Evolutionary conservation across 2,797 vertebrate species (phyloP).

Genomic region (Lithobates sylvaticus): DNA sequence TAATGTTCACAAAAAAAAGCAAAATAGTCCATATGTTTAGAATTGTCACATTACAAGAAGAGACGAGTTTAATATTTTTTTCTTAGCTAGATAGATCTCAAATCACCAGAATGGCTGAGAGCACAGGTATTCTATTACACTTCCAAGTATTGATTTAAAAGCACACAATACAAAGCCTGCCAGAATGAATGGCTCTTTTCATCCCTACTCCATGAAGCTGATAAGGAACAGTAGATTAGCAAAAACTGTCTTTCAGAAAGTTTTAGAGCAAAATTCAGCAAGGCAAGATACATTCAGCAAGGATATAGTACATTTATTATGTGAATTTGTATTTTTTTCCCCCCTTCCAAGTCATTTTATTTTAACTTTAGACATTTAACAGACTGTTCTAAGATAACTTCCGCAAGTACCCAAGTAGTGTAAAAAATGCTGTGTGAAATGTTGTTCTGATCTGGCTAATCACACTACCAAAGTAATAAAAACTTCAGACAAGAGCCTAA

Average conservation of each 20-base stretch:
- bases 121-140: constrained; percentile 27
- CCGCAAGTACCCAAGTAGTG: too few species aligned
- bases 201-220: constrained; percentile 43
- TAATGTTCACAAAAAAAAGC: background rate
- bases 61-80: constrained; percentile 1
- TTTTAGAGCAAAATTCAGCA: background rate
- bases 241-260: background rate
- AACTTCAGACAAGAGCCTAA: too few species aligned
- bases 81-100: background rate
- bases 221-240: constrained; percentile 33
- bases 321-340: background rate
- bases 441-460: too few species aligned
- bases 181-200: constrained; percentile 62
- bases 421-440: too few species aligned
- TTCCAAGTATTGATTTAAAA: constrained; percentile 58
- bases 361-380: too few species aligned
- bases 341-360: too few species aligned
- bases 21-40: background rate
- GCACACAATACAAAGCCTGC: constrained; percentile 53
- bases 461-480: too few species aligned
- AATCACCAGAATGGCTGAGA: constrained; percentile 12
- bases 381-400: too few species aligned
- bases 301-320: background rate
- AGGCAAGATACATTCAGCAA: background rate
- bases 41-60: background rate